Evolutionary conservation across 2,797 vertebrate genomes (phyloP), one percentile per base, ranked within the genome.

Genomic region (Setipinna tenuifilis): DNA sequence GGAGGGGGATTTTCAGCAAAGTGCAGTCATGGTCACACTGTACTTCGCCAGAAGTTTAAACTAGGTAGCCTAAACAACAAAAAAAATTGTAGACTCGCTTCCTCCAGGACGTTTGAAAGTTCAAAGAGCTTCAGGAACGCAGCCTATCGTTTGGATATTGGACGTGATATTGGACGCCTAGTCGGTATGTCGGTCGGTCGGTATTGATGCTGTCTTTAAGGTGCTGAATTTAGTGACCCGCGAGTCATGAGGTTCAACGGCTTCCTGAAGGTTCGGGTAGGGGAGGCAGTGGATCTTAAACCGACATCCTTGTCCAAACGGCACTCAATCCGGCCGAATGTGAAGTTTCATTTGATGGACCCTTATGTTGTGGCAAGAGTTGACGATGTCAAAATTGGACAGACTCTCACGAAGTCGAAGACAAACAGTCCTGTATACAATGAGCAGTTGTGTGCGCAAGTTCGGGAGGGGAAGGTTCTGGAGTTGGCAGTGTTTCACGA

Each of bases 361-460:
- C 98, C 98, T 1, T 99, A 99, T 92, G 95, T 99, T 41, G 96
- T 98, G 11, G 92, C 99, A 89, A 99, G 97, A 89, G 97, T 99
- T 92, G 98, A 99, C 93, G 97, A 99, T 90, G 92, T 90, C 81
- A 97, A 98, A 31, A 94, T 99, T 3, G 98, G 97, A 82, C 98
- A 98, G 88, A 99, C 98, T 21, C 95, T 94, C 92, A 96, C 96
- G 89, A 98, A 98, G 87, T 95, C 97, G 92, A 98, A 97, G 90
- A 99, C 97, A 90, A 97, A 97, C 95, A 94, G 91, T 23, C 98
- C 98, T 83, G 97, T 94, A 0, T 99, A 96, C 94, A 97, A 99
- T 65, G 98, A 99, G 91, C 97, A 99, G 89, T 98, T 99, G 93
- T 95, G 95, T 25, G 91, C 96, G 19, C 95, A 95, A 44, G 96